These are phyloP conservation scores for Temnothorax nylanderi DNA, from an alignment of 1,140 invertebrate species.

Conservation along the genomic window DNA sequence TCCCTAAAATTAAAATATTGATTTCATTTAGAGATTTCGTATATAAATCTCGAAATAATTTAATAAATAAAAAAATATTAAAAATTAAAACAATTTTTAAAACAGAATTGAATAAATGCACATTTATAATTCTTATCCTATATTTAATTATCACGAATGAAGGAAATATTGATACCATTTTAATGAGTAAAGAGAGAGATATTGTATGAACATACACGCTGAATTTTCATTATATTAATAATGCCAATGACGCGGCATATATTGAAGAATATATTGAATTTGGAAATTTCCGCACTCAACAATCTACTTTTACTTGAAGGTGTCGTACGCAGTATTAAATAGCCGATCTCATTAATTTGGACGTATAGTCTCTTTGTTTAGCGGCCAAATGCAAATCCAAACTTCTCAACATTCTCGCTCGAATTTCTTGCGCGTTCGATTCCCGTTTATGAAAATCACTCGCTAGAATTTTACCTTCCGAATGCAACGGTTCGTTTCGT, in stretches of 20 bases:
- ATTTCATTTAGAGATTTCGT: not conserved
- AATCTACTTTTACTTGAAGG: not conserved
- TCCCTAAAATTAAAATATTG: not conserved
- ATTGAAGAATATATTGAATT: slow-evolving; percentile 16
- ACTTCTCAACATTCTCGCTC: slow-evolving; percentile 78
- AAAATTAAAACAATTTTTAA: not conserved
- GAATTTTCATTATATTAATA: slow-evolving; percentile 12
- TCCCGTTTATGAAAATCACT: not conserved
- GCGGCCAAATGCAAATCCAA: slow-evolving; percentile 81
- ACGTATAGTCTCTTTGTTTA: slow-evolving; percentile 82
- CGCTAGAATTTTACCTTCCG: not conserved
- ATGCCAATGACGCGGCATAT: not conserved
- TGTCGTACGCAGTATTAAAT: slow-evolving; percentile 25
- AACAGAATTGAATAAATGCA: not conserved
- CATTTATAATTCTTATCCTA: too few relatives aligned
- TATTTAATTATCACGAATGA: not conserved
- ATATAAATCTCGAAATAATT: not conserved
- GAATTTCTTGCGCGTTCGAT: slow-evolving; percentile 70
- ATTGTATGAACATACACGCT: not conserved
- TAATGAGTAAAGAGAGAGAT: not conserved
- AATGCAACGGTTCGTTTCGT: slow-evolving; percentile 38
- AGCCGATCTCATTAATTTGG: slow-evolving; percentile 78
- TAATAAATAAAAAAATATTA: not conserved
- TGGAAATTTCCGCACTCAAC: not conserved
- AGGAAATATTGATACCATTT: not conserved